Conservation (phyloP, 2,113 vertebrate species). For the Sarotherodon lohbergeri region DNA sequence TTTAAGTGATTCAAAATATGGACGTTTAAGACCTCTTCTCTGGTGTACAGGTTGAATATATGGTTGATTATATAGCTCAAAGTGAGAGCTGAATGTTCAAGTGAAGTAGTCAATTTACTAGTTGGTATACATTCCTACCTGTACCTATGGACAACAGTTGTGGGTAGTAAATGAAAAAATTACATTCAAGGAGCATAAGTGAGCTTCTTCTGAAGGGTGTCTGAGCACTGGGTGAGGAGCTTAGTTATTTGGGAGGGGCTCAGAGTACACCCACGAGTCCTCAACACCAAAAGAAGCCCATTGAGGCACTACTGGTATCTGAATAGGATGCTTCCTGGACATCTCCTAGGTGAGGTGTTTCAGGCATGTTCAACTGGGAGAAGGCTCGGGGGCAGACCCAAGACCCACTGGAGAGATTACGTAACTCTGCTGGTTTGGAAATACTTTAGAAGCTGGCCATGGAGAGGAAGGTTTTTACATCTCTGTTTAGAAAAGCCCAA, state of each 20-base stretch:
- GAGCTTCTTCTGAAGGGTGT: background rate
- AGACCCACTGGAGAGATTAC: background rate
- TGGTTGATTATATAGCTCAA: background rate
- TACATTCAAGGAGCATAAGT: accelerated
- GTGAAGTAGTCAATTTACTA: background rate
- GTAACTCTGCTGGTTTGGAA: background rate
- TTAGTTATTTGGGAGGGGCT: background rate
- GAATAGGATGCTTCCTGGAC: background rate
- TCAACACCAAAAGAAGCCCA: background rate
- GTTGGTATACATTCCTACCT: background rate
- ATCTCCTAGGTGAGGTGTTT: background rate
- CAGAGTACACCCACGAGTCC: background rate
- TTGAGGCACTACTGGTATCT: accelerated
- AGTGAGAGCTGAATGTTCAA: background rate
- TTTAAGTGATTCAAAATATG: background rate
- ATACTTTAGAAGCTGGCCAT: background rate
- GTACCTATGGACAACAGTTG: background rate
- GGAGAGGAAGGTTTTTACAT: background rate
- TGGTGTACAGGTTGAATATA: background rate
- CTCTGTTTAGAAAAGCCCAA: background rate
- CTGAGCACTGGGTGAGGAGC: background rate
- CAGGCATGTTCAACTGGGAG: background rate
- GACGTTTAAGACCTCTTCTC: background rate
- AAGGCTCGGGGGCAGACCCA: background rate
- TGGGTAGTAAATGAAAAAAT: background rate